A percentile compares a stretch with the other conserved stretches of the same genome.
Evolutionary conservation across 2,888 invertebrate species (phyloP).

Genomic region (Panzeria rudis): DNA sequence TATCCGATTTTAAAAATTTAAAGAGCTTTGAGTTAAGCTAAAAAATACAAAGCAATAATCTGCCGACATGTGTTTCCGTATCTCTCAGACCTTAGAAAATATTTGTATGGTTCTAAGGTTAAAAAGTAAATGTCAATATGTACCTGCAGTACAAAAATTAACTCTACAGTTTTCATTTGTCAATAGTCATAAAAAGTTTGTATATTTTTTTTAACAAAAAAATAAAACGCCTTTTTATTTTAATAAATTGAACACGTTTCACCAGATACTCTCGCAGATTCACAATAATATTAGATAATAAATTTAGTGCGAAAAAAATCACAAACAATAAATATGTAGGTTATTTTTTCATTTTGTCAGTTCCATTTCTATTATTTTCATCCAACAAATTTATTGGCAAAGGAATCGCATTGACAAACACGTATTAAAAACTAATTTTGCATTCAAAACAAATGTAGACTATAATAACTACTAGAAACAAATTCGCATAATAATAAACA

Average conservation of each 20-base stretch:
- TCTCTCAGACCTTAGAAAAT: no score
- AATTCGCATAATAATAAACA: background rate
- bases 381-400: conserved; percentile 13
- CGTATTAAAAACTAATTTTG: conserved; percentile 30
- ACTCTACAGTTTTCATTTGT: no score
- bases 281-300: conserved; percentile 29
- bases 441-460: conserved; percentile 47
- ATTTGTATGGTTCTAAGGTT: no score
- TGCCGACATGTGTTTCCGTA: no score
- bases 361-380: conserved; percentile 15
- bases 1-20: no score
- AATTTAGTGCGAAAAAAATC: conserved; percentile 1
- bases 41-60: no score
- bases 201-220: no score
- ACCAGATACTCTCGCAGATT: background rate
- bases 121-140: no score
- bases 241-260: conserved; percentile 39
- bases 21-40: no score
- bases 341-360: conserved; percentile 10
- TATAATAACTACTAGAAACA: conserved; percentile 31
- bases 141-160: no score
- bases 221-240: no score
- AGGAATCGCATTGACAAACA: background rate
- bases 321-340: conserved; percentile 22
- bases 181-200: no score